These are phyloP conservation scores for Catharus bicknelli DNA, from an alignment of 2,113 vertebrate genomes.

Conservation along the genomic window DNA sequence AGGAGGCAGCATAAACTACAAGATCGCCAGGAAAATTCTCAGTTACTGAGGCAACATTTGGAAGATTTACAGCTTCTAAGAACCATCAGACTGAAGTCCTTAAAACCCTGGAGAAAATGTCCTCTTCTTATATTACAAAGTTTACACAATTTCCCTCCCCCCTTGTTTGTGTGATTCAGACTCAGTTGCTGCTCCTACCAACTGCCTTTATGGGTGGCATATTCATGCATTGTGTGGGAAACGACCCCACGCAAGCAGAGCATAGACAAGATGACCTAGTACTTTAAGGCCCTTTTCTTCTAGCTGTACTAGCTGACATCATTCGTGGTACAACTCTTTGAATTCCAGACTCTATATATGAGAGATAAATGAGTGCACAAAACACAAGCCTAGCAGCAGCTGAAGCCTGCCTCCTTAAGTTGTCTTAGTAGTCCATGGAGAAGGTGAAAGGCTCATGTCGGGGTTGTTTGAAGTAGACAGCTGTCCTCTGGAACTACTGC, in stretches of 20 bases:
- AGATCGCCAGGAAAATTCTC: background rate
- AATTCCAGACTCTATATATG: background rate
- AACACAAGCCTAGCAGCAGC: background rate
- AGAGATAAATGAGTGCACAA: background rate
- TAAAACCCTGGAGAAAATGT: background rate
- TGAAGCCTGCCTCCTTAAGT: background rate
- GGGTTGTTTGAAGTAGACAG: background rate
- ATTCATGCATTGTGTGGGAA: background rate
- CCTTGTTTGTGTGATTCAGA: conserved; percentile 39
- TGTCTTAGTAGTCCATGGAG: background rate
- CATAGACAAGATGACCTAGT: background rate
- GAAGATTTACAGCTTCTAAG: background rate
- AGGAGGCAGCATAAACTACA: background rate
- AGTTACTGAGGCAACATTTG: background rate
- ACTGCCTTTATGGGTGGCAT: conserved; percentile 46
- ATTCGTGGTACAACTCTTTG: background rate
- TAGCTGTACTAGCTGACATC: background rate
- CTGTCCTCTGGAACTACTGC: background rate
- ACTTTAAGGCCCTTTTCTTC: background rate
- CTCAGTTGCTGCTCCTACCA: background rate
- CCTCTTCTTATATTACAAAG: background rate
- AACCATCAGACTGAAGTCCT: background rate
- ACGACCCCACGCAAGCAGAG: background rate
- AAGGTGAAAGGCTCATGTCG: background rate
- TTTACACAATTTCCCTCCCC: background rate